Percentiles rank a stretch among this genome's conserved stretches.
These are phyloP conservation scores for Oikopleura albicans DNA, from an alignment of 23 tunicate genomes.

Conservation along the genomic window DNA sequence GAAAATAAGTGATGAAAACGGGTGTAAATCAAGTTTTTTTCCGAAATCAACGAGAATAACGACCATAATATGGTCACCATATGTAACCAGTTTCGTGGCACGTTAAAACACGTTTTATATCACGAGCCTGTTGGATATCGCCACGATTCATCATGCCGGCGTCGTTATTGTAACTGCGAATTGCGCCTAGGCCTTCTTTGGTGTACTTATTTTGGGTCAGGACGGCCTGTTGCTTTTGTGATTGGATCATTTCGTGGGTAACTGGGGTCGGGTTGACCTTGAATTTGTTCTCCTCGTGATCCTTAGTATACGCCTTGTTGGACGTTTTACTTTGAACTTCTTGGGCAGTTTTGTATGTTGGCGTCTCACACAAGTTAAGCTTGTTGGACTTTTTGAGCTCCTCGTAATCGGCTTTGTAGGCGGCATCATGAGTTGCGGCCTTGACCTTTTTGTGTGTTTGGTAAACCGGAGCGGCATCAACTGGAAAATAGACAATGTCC, in stretches of 20 bases:
- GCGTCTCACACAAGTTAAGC: background rate
- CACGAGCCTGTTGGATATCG: constrained; percentile 3
- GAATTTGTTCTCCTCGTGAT: background rate
- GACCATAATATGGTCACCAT: no score
- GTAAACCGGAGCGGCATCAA: constrained; percentile 73
- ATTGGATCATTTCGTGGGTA: background rate
- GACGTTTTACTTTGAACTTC: background rate
- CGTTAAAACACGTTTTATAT: no score
- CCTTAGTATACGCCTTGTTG: constrained; percentile 6
- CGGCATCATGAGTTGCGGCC: background rate
- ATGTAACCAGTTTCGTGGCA: no score
- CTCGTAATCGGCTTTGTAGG: background rate
- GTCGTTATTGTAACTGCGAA: background rate
- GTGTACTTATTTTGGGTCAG: background rate
- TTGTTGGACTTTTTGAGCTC: background rate
- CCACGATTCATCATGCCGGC: background rate
- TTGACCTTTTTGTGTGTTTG: constrained; percentile 20
- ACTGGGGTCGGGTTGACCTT: background rate
- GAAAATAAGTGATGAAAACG: no score
- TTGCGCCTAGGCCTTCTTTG: background rate
- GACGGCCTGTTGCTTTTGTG: background rate
- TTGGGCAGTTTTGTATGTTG: background rate
- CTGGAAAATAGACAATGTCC: constrained; percentile 54
- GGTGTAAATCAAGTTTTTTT: no score
- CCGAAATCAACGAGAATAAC: no score